Base-by-base conservation (phyloP, 2,113 vertebrate genomes). In the Chunga burmeisteri region DNA sequence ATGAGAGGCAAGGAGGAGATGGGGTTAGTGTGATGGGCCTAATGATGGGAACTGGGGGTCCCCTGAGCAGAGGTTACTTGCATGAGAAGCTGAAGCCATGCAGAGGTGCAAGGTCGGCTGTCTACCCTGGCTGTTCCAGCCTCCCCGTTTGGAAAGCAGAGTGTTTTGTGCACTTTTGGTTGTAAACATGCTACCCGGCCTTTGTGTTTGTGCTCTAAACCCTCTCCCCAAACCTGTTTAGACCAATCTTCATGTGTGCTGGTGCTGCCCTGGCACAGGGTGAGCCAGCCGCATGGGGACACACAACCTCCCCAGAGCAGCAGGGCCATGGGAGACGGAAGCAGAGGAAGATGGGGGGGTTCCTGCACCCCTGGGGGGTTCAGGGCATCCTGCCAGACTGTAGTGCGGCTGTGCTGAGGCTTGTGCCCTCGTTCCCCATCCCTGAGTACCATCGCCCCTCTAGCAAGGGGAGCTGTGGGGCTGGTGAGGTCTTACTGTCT, bases 81-180 rank as follows among this genome's bases (percentile, higher is more conserved):
- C 9, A 3, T 17, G n/a, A 66, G 59, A 50, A 67, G 52, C n/a
- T 86, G 50, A 19, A 87, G 49, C 26, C 10, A 9, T 10, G 25
- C 32, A 55, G 47, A 82, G 11, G 7, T 53, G 26, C 22, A 36
- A 63, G 22, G 20, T 9, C 2, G 4, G 18, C 16, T 2, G 0
- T 52, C 25, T 46, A 23, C 10, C 32, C 65, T 53, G 44, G 38
- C 22, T 63, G 25, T 62, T 72, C 20, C 47, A 90, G 29, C 12
- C 34, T 61, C 27, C 2, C 9, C 30, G 36, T 81, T 49, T 38
- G n/a, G 9, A 72, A 23, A 42, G 2, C 3, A 32, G 75, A 50
- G 5, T 11, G 22, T 6, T 38, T 42, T 47, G 16, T 11, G 15
- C 44, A 29, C 10, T 72, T 80, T 75, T 0, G 1, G 11, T 9